Base-by-base conservation (phyloP, 35 echinoderm and acorn worm species). In the Lytechinus variegatus region DNA sequence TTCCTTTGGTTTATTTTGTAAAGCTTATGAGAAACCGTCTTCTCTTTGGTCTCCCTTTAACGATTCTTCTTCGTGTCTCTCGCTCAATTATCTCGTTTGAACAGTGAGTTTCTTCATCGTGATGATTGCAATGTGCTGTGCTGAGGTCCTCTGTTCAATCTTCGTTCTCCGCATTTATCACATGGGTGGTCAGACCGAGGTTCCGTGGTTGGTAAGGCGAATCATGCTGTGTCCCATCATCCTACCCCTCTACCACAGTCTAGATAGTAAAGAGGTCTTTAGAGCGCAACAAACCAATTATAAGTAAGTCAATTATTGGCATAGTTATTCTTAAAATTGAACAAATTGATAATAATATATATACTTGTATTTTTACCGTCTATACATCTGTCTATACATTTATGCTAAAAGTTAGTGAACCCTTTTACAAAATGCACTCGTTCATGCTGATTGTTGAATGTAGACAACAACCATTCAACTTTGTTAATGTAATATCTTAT, bases 121-220 rank as follows among this genome's bases (percentile, higher is more conserved):
- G 8, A 93, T 93, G 92, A 93, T 93, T 27, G 92, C 53, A 24
- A 93, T 93, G 92, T 55, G 92, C 16, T 93, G 92, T 57, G 92
- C 55, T 3, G 92, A 93, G 27, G 92, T 93, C 54, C 29, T 93
- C 53, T 93, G 92, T 27, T 13, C 92, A 13, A 93, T 93, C 52
- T 55, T 93, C 3, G 92, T 93, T 27, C 92, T 93, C 11, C 52
- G 92, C 54, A 57, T 93, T n/a, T 93, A 93, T 27, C 92, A 93
- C 92, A 93, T 57, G 53, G 92, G 92, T 3, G 92, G 53, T 14
- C 52, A 57, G 55, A 54, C 29, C 6, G 53, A 28, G 13, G 27
- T 93, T 10, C 92, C 92, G 52, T 57, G 29, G n/a, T 93, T 54
- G 14, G 54, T 93, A 3, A 10, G 92, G 28, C 16, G 92, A 57